Evolutionary conservation across 2,888 invertebrate species (phyloP).

Genomic region (Chironomus riparius): DNA sequence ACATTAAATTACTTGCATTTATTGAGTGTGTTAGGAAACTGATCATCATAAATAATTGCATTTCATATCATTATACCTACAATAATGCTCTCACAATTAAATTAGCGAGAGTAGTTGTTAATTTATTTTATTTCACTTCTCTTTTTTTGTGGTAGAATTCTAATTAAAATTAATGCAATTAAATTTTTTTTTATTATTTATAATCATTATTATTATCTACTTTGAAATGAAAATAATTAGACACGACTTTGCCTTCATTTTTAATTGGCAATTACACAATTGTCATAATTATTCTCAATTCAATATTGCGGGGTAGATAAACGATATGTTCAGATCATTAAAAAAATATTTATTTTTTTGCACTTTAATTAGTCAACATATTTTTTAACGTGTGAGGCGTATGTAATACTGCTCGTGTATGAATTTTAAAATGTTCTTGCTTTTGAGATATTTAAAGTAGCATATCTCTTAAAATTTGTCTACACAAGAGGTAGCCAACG

Average conservation of each 20-base stretch:
- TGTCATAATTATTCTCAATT: conserved; percentile 18
- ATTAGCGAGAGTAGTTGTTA: too few relatives aligned
- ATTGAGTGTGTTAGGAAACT: too few relatives aligned
- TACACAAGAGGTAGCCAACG: not conserved
- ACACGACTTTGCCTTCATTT: not conserved
- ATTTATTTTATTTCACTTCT: too few relatives aligned
- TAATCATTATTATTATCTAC: not conserved
- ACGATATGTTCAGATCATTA: conserved; percentile 4
- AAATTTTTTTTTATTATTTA: not conserved
- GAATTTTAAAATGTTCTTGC: too few relatives aligned
- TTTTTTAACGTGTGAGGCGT: too few relatives aligned
- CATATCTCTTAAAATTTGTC: not conserved
- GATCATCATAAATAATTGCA: too few relatives aligned
- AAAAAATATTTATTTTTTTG: conserved; percentile 1
- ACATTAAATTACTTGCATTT: too few relatives aligned
- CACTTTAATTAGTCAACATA: conserved; percentile 22
- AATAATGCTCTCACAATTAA: too few relatives aligned
- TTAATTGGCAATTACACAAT: conserved; percentile 23
- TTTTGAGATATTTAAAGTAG: too few relatives aligned
- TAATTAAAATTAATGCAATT: not conserved
- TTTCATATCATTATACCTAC: too few relatives aligned
- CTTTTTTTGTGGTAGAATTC: not conserved
- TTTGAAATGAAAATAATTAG: not conserved
- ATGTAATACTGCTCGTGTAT: too few relatives aligned
- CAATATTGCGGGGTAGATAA: not conserved